phyloP scores from a whole-genome alignment of 2,888 invertebrate species.

The Falcaria lacertinaria region DNA sequence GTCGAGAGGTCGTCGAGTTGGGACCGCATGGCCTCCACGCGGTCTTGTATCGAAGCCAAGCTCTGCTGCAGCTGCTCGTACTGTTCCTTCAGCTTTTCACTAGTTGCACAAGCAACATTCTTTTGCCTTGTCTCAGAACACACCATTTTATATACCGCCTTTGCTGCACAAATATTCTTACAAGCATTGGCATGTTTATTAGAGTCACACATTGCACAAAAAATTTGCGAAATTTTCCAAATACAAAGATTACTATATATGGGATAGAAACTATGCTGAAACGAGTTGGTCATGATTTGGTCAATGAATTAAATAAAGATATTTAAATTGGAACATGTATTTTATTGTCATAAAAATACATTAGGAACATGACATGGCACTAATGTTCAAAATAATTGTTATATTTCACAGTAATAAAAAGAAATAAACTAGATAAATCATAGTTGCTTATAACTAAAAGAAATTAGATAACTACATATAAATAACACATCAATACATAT shows the following conservation, averaged over 20 bases:
- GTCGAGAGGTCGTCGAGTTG: neutral
- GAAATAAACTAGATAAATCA: too few species aligned
- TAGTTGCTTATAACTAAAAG: too few species aligned
- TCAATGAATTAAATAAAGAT: neutral
- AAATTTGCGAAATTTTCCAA: conserved; percentile 3
- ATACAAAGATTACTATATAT: neutral
- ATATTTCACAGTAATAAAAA: too few species aligned
- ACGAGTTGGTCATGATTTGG: neutral
- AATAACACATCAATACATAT: too few species aligned
- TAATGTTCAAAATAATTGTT: neutral
- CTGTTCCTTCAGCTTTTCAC: conserved; percentile 15
- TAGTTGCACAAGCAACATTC: conserved; percentile 12
- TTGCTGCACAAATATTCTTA: conserved; percentile 11
- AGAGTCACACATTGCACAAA: conserved; percentile 4
- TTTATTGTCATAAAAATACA: neutral
- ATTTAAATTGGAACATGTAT: neutral
- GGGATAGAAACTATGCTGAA: neutral
- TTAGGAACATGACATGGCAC: neutral
- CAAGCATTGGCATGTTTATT: conserved; percentile 7
- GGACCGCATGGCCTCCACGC: conserved; percentile 7
- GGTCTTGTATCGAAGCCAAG: conserved; percentile 8
- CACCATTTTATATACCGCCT: conserved; percentile 12
- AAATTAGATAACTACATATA: too few species aligned
- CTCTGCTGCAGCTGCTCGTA: conserved; percentile 21
- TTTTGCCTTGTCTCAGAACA: conserved; percentile 10